Percentiles rank a stretch among this genome's conserved stretches.
Conservation (phyloP, 2,113 vertebrate species). For the Neolamprologus sp. region DNA sequence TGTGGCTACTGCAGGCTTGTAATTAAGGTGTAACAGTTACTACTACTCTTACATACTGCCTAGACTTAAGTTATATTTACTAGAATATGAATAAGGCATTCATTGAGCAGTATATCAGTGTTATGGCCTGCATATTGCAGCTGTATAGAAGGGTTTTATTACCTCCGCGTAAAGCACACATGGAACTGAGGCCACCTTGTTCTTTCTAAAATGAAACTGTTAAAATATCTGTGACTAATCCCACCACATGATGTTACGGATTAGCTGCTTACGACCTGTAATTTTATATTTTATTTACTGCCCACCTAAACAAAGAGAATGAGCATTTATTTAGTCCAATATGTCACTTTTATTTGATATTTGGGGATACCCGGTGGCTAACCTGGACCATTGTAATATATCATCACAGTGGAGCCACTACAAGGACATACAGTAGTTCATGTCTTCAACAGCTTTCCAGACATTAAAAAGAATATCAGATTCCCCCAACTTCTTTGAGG, state of each 20-base stretch:
- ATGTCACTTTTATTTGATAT: conserved; percentile 40
- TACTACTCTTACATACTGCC: conserved; percentile 10
- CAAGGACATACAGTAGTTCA: conserved; percentile 64
- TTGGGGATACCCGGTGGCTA: conserved; percentile 17
- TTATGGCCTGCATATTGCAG: neutral
- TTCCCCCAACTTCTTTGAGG: conserved; percentile 74
- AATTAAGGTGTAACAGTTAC: neutral
- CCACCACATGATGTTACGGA: neutral
- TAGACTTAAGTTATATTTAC: conserved; percentile 20
- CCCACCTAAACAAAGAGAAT: neutral
- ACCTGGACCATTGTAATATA: conserved; percentile 48
- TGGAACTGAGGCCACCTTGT: neutral
- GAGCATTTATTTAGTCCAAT: neutral
- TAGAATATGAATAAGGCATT: conserved; percentile 2
- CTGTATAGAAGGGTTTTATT: neutral
- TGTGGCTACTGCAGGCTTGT: conserved; percentile 6
- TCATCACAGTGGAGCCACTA: conserved; percentile 51
- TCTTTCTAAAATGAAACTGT: conserved; percentile 27
- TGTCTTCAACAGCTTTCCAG: conserved; percentile 66
- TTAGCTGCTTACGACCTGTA: conserved; percentile 5
- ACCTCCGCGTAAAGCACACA: neutral
- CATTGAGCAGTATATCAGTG: conserved; percentile 7
- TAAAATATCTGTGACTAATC: neutral
- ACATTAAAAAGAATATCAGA: conserved; percentile 77
- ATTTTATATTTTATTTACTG: neutral